phyloP scores from a whole-genome alignment of 2,113 vertebrate genomes.

The Melanerpes formicivorus region DNA sequence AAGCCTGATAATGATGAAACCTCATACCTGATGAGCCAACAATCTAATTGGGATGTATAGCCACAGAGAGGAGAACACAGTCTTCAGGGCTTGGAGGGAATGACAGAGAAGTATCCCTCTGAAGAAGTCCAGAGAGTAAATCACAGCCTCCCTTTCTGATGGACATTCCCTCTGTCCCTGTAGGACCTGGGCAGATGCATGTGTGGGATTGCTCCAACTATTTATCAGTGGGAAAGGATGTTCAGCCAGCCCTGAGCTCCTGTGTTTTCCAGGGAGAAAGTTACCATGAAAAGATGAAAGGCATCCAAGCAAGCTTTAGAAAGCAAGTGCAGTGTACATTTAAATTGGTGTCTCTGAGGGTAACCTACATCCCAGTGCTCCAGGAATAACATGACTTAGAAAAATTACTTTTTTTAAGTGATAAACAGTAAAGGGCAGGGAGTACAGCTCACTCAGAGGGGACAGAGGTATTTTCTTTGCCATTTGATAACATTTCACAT shows the following conservation, averaged over 20 bases:
- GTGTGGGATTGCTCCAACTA: rapidly evolving
- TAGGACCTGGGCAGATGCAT: not conserved
- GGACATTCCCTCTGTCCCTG: not conserved
- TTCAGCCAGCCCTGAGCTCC: not conserved
- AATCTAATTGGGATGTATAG: not conserved
- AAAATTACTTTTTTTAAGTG: not conserved
- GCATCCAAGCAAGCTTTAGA: not conserved
- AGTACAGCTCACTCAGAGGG: not conserved
- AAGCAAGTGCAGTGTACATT: not conserved
- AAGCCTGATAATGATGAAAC: not conserved
- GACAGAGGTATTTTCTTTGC: not conserved
- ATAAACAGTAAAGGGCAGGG: not conserved
- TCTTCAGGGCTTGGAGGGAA: not conserved
- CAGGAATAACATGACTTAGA: not conserved
- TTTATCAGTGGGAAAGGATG: rapidly evolving
- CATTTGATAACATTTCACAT: not conserved
- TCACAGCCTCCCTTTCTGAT: not conserved
- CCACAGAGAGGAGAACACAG: not conserved
- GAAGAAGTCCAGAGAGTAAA: not conserved
- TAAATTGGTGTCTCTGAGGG: not conserved
- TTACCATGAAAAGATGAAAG: not conserved
- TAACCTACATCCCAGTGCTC: not conserved
- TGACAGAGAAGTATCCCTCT: not conserved
- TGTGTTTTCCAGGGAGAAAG: not conserved
- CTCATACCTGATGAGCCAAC: not conserved